These are phyloP conservation scores for Geotrupes spiniger DNA, from an alignment of 2,888 invertebrate genomes.

Conservation along the genomic window DNA sequence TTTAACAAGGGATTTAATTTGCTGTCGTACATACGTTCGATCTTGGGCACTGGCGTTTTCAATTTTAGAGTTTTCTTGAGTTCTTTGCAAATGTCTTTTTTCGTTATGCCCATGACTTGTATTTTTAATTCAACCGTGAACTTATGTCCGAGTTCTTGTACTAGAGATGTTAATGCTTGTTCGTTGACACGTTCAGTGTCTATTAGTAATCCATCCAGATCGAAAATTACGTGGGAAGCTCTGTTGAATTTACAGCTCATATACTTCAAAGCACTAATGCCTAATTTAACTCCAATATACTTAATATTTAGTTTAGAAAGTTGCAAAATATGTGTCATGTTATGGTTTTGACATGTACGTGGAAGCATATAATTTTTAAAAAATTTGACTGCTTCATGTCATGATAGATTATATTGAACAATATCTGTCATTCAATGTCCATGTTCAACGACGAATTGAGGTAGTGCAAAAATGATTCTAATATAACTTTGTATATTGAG, in stretches of 20 bases:
- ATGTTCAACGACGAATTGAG: too few species aligned
- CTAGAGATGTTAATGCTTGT: constrained; percentile 66
- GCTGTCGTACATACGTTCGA: constrained; percentile 58
- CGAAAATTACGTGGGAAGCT: not conserved
- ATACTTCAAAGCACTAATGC: not conserved
- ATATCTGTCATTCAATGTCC: too few species aligned
- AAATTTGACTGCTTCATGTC: too few species aligned
- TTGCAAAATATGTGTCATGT: too few species aligned
- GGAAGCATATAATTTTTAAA: too few species aligned
- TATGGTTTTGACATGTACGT: too few species aligned
- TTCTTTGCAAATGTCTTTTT: constrained; percentile 65
- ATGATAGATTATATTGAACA: too few species aligned
- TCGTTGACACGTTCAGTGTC: constrained; percentile 58
- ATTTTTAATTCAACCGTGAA: constrained; percentile 79
- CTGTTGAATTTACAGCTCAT: not conserved
- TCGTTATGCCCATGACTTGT: constrained; percentile 74
- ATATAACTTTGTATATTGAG: too few species aligned
- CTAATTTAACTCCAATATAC: too few species aligned
- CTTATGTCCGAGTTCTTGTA: constrained; percentile 67
- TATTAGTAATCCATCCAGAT: not conserved
- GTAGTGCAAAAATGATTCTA: too few species aligned
- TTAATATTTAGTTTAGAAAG: too few species aligned
- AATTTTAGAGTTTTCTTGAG: constrained; percentile 65
- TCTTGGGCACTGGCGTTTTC: constrained; percentile 66
- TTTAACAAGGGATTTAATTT: constrained; percentile 48